A percentile compares a stretch with the other conserved stretches of the same genome.
phyloP scores from a whole-genome alignment of 2,797 vertebrate species.

The Alca torda region DNA sequence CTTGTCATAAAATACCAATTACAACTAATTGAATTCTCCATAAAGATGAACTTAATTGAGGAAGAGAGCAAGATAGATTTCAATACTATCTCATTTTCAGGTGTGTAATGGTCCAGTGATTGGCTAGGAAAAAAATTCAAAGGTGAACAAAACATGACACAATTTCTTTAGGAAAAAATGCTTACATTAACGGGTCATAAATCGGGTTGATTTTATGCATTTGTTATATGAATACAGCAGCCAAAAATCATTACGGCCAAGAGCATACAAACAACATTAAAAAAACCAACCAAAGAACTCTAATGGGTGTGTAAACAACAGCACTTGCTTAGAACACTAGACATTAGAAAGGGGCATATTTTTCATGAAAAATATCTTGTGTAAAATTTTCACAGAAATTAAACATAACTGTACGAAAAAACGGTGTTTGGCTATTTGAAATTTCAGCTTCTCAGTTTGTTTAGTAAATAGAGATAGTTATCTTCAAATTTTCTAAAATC shows the following conservation, averaged over 20 bases:
- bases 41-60: slow-evolving; percentile 32
- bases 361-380: neutral
- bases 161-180: neutral
- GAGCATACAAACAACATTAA: neutral
- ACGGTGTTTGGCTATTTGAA: neutral
- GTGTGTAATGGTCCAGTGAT: neutral
- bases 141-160: neutral
- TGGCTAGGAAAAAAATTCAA: neutral
- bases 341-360: neutral
- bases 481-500: neutral
- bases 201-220: neutral
- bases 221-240: neutral
- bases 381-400: neutral
- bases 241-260: neutral
- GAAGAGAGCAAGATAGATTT: neutral
- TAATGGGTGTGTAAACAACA: neutral
- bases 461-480: neutral
- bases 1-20: slow-evolving; percentile 28
- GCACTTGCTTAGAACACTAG: neutral
- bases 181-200: neutral
- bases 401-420: neutral
- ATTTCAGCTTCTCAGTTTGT: neutral
- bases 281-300: neutral
- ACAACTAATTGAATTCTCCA: slow-evolving; percentile 26
- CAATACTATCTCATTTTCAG: neutral